Evolutionary conservation across 2,113 vertebrate species (phyloP), one percentile per base, ranked within the genome.

Genomic region (Plectropomus leopardus): DNA sequence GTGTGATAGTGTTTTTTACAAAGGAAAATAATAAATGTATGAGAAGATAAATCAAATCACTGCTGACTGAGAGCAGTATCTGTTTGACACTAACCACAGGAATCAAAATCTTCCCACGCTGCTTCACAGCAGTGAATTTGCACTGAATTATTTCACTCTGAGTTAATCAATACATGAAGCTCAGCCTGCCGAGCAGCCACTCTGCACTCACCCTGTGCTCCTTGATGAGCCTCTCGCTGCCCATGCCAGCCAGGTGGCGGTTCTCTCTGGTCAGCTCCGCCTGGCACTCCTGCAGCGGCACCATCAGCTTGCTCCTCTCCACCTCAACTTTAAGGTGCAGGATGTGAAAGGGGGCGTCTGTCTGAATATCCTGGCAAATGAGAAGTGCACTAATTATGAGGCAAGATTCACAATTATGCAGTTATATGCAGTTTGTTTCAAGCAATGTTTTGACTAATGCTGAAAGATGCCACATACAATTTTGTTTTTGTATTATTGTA

Each of bases 341-440:
- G 78, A 98, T 93, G 86, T 98, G 98, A 84, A 97, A 97, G 0
- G 97, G 97, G 1, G 96, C 94, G 71, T 98, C 97, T 42, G 96
- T 95, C 87, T 99, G 98, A 69, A 97, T 94, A 69, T 99, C 97
- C 98, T 99, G 88, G 0, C 67, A 83, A 50, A 78, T 10, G 16
- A 36, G 3, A 71, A 66, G 44, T 21, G 53, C 21, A 55, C 13
- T 21, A 78, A 58, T 45, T 60, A 42, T 15, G 0, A 30, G 14
- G 0, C 28, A 34, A 72, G 42, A 28, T 32, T 61, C n/a, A 71
- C 7, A 47, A 4, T 19, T 28, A 51, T 61, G 26, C n/a, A n/a
- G n/a, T n/a, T n/a, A n/a, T 28, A 16, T 11, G 36, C 23, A 66
- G 7, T 34, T 66, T 63, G 3, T 32, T 57, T 16, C 2, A 48